A percentile compares a stretch with the other conserved stretches of the same genome.
phyloP scores from a whole-genome alignment of 2,797 vertebrate species.

The Lacerta agilis region DNA sequence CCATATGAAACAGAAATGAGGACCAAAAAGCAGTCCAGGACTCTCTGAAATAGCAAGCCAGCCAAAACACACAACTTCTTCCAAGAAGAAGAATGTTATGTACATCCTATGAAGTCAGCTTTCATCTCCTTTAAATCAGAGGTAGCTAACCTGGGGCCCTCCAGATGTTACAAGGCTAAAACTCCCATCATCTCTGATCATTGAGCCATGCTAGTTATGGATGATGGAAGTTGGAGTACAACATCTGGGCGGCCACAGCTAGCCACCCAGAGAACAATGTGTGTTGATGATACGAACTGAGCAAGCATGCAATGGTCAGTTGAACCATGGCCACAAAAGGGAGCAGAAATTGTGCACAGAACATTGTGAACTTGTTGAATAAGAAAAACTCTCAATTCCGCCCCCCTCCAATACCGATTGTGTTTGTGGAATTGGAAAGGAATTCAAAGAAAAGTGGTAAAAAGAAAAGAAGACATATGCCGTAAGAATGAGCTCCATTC shows the following conservation, averaged over 20 bases:
- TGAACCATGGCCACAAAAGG: background rate
- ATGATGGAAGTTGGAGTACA: too few species aligned
- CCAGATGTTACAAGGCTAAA: too few species aligned
- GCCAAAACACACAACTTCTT: background rate
- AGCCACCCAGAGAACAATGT: background rate
- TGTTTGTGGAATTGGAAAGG: background rate
- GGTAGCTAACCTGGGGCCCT: too few species aligned
- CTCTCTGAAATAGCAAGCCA: background rate
- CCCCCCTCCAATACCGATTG: too few species aligned
- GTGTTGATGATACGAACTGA: background rate
- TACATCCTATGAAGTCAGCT: background rate
- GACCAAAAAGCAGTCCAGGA: background rate
- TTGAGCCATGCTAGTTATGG: too few species aligned
- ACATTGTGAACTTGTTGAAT: background rate
- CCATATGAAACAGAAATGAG: background rate
- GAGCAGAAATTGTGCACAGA: background rate
- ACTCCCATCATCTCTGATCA: too few species aligned
- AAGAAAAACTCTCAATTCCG: background rate
- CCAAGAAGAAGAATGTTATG: too few species aligned
- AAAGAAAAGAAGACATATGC: background rate
- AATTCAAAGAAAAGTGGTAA: background rate
- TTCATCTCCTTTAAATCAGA: background rate
- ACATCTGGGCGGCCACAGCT: too few species aligned
- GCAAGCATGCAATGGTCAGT: background rate
- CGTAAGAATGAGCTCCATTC: background rate